phyloP scores from a whole-genome alignment of 1,140 invertebrate genomes.

The Drepana arcuata region DNA sequence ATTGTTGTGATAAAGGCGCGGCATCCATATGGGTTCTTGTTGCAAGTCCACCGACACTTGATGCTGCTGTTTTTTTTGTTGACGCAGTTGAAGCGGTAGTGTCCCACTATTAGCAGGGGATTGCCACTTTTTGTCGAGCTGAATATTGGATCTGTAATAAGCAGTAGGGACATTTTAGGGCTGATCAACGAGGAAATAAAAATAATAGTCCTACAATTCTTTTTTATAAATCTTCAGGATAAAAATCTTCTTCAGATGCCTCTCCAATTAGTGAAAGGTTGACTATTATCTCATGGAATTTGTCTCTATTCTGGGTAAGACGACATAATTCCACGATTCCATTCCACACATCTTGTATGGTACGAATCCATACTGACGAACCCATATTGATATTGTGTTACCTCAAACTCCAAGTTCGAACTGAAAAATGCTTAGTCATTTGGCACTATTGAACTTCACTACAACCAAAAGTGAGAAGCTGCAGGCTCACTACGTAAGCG shows the following conservation, averaged over 20 bases:
- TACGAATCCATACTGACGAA: no score
- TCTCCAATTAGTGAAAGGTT: not conserved
- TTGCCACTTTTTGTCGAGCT: conserved; percentile 21
- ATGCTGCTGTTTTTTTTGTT: conserved; percentile 8
- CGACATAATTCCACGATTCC: not conserved
- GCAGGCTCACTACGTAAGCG: no score
- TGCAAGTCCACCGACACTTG: conserved; percentile 12
- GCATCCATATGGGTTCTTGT: conserved; percentile 1
- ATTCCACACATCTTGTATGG: no score
- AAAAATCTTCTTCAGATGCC: not conserved
- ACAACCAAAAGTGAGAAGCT: no score
- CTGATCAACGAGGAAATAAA: conserved; percentile 2
- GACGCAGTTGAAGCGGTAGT: not conserved
- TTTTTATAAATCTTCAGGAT: not conserved
- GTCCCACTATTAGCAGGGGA: conserved; percentile 25
- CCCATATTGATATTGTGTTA: no score
- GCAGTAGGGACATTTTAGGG: no score
- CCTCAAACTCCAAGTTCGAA: no score
- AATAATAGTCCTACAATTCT: not conserved
- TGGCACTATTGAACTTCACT: no score
- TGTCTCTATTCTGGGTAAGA: not conserved
- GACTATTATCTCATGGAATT: not conserved
- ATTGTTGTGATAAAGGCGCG: conserved; percentile 3
- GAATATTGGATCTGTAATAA: conserved; percentile 22
- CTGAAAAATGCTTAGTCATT: no score